Evolutionary conservation across 2,797 vertebrate species (phyloP).

Genomic region (Rhinichthys osculus): DNA sequence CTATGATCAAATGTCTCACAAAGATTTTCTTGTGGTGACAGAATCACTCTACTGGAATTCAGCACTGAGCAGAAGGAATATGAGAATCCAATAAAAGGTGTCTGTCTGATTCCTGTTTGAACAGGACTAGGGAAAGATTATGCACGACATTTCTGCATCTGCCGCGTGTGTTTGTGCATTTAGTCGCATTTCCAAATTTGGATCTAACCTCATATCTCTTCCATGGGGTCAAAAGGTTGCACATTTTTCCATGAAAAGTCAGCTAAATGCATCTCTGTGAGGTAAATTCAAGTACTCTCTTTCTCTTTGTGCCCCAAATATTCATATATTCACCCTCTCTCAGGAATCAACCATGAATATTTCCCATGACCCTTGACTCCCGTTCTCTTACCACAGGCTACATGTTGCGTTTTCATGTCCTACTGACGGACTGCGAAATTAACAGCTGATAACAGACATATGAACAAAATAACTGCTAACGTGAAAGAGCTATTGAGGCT

Average conservation of each 20-base stretch:
- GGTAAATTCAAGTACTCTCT: slow-evolving; percentile 5
- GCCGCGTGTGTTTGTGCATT: neutral
- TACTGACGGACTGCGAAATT: slow-evolving; percentile 35
- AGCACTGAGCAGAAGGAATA: slow-evolving; percentile 9
- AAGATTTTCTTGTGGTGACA: slow-evolving; percentile 44
- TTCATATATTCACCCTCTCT: slow-evolving; percentile 33
- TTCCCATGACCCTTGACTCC: slow-evolving; percentile 62
- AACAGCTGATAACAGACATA: slow-evolving; percentile 43
- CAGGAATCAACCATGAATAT: slow-evolving; percentile 49
- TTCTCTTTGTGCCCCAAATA: slow-evolving; percentile 12
- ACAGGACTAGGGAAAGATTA: slow-evolving; percentile 26
- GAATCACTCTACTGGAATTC: slow-evolving; percentile 34
- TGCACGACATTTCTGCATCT: neutral
- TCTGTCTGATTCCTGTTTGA: slow-evolving; percentile 33
- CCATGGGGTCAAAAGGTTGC: neutral
- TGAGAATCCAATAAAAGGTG: slow-evolving; percentile 29
- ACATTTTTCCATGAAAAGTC: slow-evolving; percentile 36
- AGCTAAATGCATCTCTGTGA: slow-evolving; percentile 20
- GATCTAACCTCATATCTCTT: neutral
- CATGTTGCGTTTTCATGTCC: neutral
- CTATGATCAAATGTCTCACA: slow-evolving; percentile 35
- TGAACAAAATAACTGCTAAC: neutral
- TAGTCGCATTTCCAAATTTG: slow-evolving; percentile 28
- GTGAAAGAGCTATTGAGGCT: neutral
- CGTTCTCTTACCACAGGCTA: slow-evolving; percentile 22